phyloP scores from a whole-genome alignment of 2,888 invertebrate species.

The Blera fallax region DNA sequence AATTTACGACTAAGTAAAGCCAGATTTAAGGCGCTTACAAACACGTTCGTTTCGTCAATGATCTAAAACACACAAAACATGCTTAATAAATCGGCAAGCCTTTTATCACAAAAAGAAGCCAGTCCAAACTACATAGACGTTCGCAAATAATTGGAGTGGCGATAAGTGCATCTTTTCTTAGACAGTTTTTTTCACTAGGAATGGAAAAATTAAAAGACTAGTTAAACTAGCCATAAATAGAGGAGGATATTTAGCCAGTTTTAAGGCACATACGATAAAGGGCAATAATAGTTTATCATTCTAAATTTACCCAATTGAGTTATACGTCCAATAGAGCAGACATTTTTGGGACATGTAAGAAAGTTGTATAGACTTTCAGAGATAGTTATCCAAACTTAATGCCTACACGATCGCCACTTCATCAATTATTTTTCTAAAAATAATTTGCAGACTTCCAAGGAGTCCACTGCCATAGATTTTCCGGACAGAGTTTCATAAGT shows the following conservation, averaged over 20 bases:
- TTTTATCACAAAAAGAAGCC: not conserved
- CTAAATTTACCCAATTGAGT: constrained; percentile 2
- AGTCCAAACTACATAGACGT: not conserved
- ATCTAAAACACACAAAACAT: no score
- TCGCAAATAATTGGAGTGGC: not conserved
- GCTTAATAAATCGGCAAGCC: no score
- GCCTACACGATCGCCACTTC: not conserved
- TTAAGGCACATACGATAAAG: constrained; percentile 42
- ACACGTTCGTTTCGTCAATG: not conserved
- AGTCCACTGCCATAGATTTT: no score
- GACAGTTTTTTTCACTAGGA: not conserved
- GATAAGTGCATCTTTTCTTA: not conserved
- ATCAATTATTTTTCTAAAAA: not conserved
- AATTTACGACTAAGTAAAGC: not conserved
- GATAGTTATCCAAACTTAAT: not conserved
- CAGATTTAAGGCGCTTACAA: not conserved
- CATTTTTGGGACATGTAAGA: constrained; percentile 2
- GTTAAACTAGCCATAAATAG: not conserved
- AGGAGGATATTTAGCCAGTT: constrained; percentile 26
- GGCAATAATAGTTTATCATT: constrained; percentile 16
- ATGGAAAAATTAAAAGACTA: not conserved
- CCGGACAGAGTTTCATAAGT: no score
- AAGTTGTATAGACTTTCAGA: not conserved
- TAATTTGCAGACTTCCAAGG: no score
- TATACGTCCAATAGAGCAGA: not conserved